phyloP scores from a whole-genome alignment of 2,113 vertebrate genomes.

The Macrotus californicus region DNA sequence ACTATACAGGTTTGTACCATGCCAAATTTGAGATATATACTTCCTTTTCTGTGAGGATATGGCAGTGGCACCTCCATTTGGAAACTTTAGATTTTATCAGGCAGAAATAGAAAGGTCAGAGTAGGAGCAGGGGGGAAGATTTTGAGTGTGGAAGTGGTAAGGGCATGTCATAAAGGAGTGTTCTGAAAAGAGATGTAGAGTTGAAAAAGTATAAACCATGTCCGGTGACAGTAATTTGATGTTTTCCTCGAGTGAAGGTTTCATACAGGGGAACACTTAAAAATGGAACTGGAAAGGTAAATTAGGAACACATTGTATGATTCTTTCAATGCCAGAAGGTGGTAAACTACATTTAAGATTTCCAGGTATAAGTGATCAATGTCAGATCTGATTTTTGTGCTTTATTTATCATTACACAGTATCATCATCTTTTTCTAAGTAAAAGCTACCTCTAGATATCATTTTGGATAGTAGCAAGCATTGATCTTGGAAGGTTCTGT shows the following conservation, averaged over 20 bases:
- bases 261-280: neutral
- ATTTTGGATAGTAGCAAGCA: neutral
- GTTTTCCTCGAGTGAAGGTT: neutral
- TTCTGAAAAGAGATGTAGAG: neutral
- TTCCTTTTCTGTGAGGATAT: neutral
- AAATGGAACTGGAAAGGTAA: neutral
- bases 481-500: neutral
- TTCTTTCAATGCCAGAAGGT: neutral
- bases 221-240: neutral
- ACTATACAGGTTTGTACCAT: neutral
- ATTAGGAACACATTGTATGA: neutral
- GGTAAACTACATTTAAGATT: neutral
- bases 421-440: neutral
- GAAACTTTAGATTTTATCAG: neutral
- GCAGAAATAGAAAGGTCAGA: neutral
- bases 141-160: neutral
- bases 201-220: neutral
- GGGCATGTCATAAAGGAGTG: neutral
- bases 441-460: conserved; percentile 23
- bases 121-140: neutral
- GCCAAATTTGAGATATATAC: neutral
- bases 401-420: conserved; percentile 10
- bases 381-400: neutral
- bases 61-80: neutral
- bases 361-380: neutral